These are phyloP conservation scores for Nicator chloris DNA, from an alignment of 2,113 vertebrate species.

Conservation along the genomic window DNA sequence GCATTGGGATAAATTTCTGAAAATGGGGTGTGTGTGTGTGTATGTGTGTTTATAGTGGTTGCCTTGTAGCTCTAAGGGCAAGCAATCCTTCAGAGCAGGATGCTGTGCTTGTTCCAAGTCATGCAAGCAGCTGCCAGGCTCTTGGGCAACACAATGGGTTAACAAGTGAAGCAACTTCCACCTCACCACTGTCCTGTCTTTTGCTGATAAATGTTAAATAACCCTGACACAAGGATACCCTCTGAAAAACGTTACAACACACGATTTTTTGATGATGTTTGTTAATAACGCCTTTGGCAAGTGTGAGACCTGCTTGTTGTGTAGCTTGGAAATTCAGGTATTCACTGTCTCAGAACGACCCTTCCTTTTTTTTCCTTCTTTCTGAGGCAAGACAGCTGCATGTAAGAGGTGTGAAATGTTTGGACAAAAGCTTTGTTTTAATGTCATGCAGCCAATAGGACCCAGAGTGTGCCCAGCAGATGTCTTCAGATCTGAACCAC, in stretches of 20 bases:
- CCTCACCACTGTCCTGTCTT: background rate
- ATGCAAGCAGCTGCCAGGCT: background rate
- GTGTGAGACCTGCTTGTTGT: background rate
- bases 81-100: background rate
- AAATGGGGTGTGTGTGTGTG: background rate
- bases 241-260: background rate
- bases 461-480: background rate
- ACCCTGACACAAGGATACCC: background rate
- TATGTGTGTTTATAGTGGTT: background rate
- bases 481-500: background rate
- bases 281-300: background rate
- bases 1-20: background rate
- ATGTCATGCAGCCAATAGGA: background rate
- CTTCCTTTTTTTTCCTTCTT: background rate
- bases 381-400: background rate
- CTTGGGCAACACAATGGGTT: background rate
- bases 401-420: background rate
- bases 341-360: background rate
- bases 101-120: background rate
- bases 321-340: background rate
- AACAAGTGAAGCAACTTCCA: background rate
- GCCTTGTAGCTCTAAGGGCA: background rate
- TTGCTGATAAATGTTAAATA: background rate
- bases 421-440: background rate
- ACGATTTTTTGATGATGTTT: background rate